A percentile compares a stretch with the other conserved stretches of the same genome.
These are phyloP conservation scores for Oligia latruncula DNA, from an alignment of 2,888 invertebrate genomes.

Conservation along the genomic window DNA sequence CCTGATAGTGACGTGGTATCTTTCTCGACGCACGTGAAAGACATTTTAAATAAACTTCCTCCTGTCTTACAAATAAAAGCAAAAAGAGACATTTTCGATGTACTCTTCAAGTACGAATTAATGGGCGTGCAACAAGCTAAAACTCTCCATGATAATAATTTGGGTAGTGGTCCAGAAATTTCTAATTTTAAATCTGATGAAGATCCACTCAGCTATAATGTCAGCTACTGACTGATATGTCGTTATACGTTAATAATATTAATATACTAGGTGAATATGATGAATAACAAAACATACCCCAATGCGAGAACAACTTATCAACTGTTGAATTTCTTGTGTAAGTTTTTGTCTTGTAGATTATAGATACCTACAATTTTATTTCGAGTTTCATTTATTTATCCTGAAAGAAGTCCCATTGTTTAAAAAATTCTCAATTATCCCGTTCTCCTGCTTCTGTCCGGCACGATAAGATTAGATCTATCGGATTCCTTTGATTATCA, in stretches of 20 bases:
- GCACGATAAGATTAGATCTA: neutral
- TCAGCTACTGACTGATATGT: neutral
- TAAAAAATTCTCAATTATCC: neutral
- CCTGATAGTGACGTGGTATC: slow-evolving; percentile 1
- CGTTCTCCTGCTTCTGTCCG: neutral
- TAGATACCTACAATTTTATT: neutral
- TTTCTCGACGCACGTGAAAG: slow-evolving; percentile 7
- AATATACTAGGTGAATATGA: neutral
- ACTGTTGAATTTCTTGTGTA: neutral
- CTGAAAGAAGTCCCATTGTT: neutral
- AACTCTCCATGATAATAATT: neutral
- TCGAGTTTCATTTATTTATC: neutral
- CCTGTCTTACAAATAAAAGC: slow-evolving; percentile 21
- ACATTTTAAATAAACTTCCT: slow-evolving; percentile 26
- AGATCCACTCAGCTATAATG: neutral
- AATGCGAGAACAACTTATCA: neutral
- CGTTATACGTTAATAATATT: neutral
- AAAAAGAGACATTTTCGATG: slow-evolving; percentile 14
- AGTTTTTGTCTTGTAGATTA: neutral
- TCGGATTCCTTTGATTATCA: neutral
- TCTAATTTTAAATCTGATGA: slow-evolving; percentile 8
- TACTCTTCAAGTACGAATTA: slow-evolving; percentile 21
- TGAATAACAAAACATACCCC: neutral
- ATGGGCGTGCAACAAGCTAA: slow-evolving; percentile 12
- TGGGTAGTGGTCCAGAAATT: neutral